Base-by-base conservation (phyloP, 2,113 vertebrate genomes). In the Nibea albiflora region DNA sequence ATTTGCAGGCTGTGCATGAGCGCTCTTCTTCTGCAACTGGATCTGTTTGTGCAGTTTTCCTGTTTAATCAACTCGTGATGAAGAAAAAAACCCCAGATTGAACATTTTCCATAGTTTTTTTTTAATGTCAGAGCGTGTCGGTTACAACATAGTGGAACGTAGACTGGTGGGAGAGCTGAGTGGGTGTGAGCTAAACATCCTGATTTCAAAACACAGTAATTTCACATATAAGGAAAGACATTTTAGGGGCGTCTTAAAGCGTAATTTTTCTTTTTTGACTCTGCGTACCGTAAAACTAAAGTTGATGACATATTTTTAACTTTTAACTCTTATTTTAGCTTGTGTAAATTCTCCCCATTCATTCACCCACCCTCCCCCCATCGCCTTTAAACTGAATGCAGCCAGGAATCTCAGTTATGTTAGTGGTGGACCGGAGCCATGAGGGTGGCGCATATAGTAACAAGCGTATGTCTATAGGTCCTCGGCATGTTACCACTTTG, bases 341-440 rank as follows among this genome's bases (percentile, higher is more conserved):
- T 76, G 31, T 52, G 9, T 77, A 53, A 39, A 57, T 62, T 66
- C 9, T 71, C 31, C 31, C 31, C 72, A 74, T 84, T 81, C 52
- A 80, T 81, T 71, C 22, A 20, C 16, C 5, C 12, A 28, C 28
- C 57, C 31, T 8, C 42, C 76, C 10, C 63, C 47, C 0, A 11
- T 10, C 47, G 1, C 63, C 24, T 39, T 20, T 47, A 56, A 2
- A 11, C 16, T 60, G 8, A 84, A 69, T 56, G 52, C 76, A 31
- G 50, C 66, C 39, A 86, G 89, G 91, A 92, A 93, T 93, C 42
- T 77, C 73, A 90, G 79, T 73, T 56, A 92, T 90, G 86, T 15
- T 11, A 5, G 12, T 15, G 63, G 19, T 31, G 39, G 12, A 53
- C 57, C 44, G n/a, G 46, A 35, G 19, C 53, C 16, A 17, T 71